Evolutionary conservation across 1,140 invertebrate genomes (phyloP).

Genomic region (Drosophila nannoptera): DNA sequence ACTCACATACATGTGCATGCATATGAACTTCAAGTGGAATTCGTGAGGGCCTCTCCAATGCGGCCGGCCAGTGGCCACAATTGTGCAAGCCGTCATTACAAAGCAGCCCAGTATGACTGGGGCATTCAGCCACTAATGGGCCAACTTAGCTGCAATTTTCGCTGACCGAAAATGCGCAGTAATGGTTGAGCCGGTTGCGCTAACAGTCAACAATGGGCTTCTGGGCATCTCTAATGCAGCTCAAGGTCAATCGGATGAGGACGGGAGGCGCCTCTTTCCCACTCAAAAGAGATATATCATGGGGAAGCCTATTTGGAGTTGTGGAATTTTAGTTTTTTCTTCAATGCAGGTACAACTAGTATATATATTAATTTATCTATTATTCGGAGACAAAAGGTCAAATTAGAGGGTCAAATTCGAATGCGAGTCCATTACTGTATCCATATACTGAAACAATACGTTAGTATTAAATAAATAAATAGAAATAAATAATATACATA

Average conservation of each 20-base stretch:
- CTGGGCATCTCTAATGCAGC: not conserved
- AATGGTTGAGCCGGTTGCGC: not conserved
- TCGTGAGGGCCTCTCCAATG: not conserved
- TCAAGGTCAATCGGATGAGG: conserved; percentile 4
- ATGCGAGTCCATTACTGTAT: no score
- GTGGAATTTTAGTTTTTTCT: no score
- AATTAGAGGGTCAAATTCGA: no score
- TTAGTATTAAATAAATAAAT: no score
- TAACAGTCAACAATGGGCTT: conserved; percentile 1
- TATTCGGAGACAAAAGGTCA: no score
- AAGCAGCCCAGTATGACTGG: conserved; percentile 2
- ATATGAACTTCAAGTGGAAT: conserved; percentile 37
- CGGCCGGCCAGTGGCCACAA: conserved; percentile 17
- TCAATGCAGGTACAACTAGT: no score
- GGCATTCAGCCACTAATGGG: not conserved
- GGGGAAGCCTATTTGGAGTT: no score
- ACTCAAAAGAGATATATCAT: no score
- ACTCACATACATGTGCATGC: conserved; percentile 31
- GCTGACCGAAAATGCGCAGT: not conserved
- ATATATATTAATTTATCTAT: no score
- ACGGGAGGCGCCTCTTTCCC: no score
- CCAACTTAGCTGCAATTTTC: conserved; percentile 18
- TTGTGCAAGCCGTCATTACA: conserved; percentile 29
- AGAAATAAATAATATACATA: no score
- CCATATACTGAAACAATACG: no score